A percentile compares a stretch with the other conserved stretches of the same genome.
These are phyloP conservation scores for Lampropteryx suffumata DNA, from an alignment of 2,888 invertebrate species.

Conservation along the genomic window DNA sequence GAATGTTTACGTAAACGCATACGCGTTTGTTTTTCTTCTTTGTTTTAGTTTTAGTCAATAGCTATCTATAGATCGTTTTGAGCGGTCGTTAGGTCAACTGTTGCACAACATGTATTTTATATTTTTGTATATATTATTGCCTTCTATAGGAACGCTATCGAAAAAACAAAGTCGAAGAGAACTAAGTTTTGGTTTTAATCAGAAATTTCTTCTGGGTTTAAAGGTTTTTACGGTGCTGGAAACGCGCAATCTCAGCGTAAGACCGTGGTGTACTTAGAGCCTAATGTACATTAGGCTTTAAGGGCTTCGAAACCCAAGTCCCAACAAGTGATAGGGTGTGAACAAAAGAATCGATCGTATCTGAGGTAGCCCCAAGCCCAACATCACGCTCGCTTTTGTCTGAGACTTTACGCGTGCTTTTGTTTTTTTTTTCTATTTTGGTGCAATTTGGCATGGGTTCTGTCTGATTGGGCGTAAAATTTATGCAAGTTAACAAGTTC, in stretches of 20 bases:
- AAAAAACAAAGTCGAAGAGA: too few species aligned
- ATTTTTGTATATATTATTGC: too few species aligned
- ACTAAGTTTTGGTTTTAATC: too few species aligned
- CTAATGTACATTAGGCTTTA: constrained; percentile 30
- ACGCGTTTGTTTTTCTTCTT: too few species aligned
- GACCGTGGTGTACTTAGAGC: too few species aligned
- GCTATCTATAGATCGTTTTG: too few species aligned
- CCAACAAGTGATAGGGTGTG: constrained; percentile 50
- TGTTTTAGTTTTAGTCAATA: too few species aligned
- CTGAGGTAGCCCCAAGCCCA: constrained; percentile 58
- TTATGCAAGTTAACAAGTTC: constrained; percentile 47
- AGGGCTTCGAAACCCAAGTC: constrained; percentile 44
- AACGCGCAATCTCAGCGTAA: constrained; percentile 11
- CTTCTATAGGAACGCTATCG: too few species aligned
- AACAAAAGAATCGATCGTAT: constrained; percentile 63
- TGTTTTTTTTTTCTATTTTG: constrained; percentile 62
- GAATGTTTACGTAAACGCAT: too few species aligned
- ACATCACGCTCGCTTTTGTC: constrained; percentile 67
- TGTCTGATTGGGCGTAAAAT: constrained; percentile 55
- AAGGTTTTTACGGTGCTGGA: constrained; percentile 36
- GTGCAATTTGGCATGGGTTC: constrained; percentile 55
- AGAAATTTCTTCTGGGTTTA: too few species aligned
- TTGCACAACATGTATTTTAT: too few species aligned
- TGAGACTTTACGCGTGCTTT: constrained; percentile 48
- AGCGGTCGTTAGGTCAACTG: too few species aligned